Evolutionary conservation across 2,888 invertebrate genomes (phyloP), one percentile per base, ranked within the genome.

Genomic region (Leptopterna dolabrata): DNA sequence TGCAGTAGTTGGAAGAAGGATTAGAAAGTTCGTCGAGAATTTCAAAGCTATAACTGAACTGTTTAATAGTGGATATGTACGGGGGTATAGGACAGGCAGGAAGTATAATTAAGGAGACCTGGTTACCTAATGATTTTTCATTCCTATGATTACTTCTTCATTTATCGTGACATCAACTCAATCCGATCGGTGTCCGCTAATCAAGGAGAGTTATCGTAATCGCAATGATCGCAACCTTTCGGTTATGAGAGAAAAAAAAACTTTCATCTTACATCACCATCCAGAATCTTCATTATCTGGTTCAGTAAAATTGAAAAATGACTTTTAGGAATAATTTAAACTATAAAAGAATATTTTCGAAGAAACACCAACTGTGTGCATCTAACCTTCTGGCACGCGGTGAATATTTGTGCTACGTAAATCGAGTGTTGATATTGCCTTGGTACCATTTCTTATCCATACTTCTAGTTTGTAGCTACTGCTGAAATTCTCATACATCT

Each of bases 11-110:
- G 78, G 24, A 27, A 78, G 78, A 78, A 45, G 70, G 70, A 83
- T 36, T 83, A 83, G 83, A 83, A 83, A 83, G 70, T 83, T 83
- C 43, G 13, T 83, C 29, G 30, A 30, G 63, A n/a, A 45, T 78
- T 19, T n/a, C 36, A 27, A n/a, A 30, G 16, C 81, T 27, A 55
- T 29, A 81, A 81, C 81, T 55, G 51, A 81, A 81, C 45, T 78
- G 45, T 78, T 78, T 81, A 81, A 55, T 81, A 81, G 51, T 47
- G n/a, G 81, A 81, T 51, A 27, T 81, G 81, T 81, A 29, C 29
- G 30, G 29, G 76, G 16, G n/a, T 19, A 73, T 73, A 73, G 36
- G 36, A 19, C 73, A 36, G n/a, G 29, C 70, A 29, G 73, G 73
- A 73, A 73, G 73, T 81, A 29, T 55, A 81, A 19, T 78, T 45